Percentiles rank a stretch among this genome's conserved stretches.
Conservation (phyloP, 2,888 invertebrate species). For the Tridacna crocea region DNA sequence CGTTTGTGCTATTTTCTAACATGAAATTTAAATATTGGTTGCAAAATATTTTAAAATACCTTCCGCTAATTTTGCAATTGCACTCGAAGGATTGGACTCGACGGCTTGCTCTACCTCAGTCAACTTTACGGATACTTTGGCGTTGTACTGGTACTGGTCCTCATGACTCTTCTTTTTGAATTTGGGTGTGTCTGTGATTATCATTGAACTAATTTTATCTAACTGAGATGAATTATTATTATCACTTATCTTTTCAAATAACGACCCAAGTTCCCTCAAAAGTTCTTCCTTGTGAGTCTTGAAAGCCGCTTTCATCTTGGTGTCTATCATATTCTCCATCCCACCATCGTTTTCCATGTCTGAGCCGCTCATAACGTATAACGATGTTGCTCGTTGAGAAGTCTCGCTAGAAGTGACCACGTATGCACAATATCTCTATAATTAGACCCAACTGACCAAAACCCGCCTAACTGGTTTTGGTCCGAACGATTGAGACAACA, state of each 20-base stretch:
- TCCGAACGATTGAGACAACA: not conserved
- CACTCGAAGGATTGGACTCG: too few relatives aligned
- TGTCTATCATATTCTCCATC: not conserved
- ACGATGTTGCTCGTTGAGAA: too few relatives aligned
- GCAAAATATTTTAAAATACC: too few relatives aligned
- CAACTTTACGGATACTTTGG: not conserved
- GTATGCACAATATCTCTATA: too few relatives aligned
- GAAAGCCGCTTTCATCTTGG: not conserved
- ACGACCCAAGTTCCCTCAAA: not conserved
- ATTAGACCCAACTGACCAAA: not conserved
- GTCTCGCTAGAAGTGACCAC: too few relatives aligned
- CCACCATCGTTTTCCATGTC: not conserved
- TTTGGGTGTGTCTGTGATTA: not conserved
- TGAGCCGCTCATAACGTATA: not conserved
- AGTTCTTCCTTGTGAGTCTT: not conserved
- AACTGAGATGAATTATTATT: not conserved
- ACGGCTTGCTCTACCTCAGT: too few relatives aligned
- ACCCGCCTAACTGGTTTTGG: not conserved
- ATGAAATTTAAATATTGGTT: too few relatives aligned
- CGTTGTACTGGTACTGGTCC: slow-evolving; percentile 6
- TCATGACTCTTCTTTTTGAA: slow-evolving; percentile 11
- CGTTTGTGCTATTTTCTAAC: too few relatives aligned
- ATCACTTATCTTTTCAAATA: not conserved
- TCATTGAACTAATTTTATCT: not conserved
- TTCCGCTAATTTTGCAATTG: too few relatives aligned